Evolutionary conservation across 1,140 invertebrate genomes (phyloP).

Genomic region (Diplogasteroides magnus): DNA sequence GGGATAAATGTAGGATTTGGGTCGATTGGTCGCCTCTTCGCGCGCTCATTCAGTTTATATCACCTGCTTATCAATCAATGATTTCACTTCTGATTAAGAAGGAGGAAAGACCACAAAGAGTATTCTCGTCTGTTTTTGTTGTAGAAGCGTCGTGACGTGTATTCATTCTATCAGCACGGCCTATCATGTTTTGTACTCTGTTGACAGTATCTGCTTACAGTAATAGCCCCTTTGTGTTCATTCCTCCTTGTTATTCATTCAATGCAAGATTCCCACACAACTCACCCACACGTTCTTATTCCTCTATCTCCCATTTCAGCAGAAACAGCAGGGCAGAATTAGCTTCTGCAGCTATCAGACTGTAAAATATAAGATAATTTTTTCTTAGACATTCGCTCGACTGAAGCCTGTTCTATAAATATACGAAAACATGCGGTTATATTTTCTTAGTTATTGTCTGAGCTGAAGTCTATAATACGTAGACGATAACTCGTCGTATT

Average conservation of each 20-base stretch:
- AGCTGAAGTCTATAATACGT: conserved; percentile 9
- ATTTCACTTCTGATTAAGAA: too few relatives aligned
- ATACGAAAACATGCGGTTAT: not conserved
- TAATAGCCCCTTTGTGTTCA: not conserved
- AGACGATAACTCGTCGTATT: conserved; percentile 5
- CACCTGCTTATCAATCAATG: too few relatives aligned
- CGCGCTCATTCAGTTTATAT: too few relatives aligned
- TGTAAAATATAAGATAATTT: conserved; percentile 4
- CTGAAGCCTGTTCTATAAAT: conserved; percentile 5
- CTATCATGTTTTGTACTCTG: conserved; percentile 1
- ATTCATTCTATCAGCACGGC: not conserved
- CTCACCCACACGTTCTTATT: conserved; percentile 11
- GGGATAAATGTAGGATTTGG: too few relatives aligned
- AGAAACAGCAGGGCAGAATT: not conserved
- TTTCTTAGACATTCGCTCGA: conserved; percentile 11
- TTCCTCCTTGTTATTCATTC: not conserved
- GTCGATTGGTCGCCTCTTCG: too few relatives aligned
- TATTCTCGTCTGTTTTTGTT: not conserved
- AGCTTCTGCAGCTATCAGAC: not conserved
- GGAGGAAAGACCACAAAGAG: not conserved
- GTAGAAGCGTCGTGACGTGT: not conserved
- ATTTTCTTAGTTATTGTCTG: conserved; percentile 14
- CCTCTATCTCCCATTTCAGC: conserved; percentile 8
- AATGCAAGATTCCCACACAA: not conserved
- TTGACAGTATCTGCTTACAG: not conserved